phyloP scores from a whole-genome alignment of 2,888 invertebrate genomes.

The Rhogogaster chlorosoma region DNA sequence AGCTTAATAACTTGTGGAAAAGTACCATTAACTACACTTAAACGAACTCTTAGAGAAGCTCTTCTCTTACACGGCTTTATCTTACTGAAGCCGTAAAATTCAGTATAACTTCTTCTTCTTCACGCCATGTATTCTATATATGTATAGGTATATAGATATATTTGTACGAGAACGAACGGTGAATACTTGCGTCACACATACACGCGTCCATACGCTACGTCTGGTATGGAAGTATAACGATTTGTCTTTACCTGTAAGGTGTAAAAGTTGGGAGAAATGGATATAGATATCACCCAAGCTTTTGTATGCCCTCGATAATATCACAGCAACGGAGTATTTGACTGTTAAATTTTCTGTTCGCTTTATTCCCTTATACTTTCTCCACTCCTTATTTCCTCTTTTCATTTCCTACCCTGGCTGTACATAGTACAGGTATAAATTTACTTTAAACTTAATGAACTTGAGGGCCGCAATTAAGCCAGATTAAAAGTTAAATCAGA shows the following conservation, averaged over 20 bases:
- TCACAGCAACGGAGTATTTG: neutral
- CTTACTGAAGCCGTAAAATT: conserved; percentile 35
- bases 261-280: neutral
- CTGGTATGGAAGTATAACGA: neutral
- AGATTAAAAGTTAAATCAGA: conserved; percentile 54
- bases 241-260: conserved; percentile 16
- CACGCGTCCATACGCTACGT: neutral
- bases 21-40: conserved; percentile 23
- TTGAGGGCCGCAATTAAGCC: conserved; percentile 55
- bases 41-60: conserved; percentile 24
- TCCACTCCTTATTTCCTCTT: neutral
- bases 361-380: neutral
- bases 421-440: conserved; percentile 1
- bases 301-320: conserved; percentile 15
- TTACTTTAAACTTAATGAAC: conserved; percentile 53
- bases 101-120: neutral
- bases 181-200: neutral
- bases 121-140: neutral
- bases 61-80: neutral
- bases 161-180: neutral
- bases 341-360: neutral
- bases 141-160: neutral
- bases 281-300: neutral
- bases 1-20: conserved; percentile 31
- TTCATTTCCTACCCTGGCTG: neutral